Evolutionary conservation across 2,113 vertebrate species (phyloP), one percentile per base, ranked within the genome.

Genomic region (Spermophilus dauricus): DNA sequence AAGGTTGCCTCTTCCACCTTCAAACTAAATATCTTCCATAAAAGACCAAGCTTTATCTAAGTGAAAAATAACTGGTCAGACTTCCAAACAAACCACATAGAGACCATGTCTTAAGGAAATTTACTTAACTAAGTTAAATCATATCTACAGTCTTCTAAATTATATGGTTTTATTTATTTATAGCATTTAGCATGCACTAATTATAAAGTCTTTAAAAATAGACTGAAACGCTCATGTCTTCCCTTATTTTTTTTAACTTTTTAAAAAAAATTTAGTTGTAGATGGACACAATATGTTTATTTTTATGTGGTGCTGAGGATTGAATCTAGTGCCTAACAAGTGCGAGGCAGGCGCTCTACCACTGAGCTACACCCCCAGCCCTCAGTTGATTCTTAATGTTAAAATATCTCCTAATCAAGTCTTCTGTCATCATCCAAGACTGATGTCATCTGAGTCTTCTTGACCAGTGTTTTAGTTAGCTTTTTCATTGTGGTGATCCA

Each of bases 121-220:
- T 85, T 48, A 80, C 30, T 80, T 94, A 84, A 78, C 16, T n/a
- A 63, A 89, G 13, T 42, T 17, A 95, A 93, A 95, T 69, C 39
- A 81, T 75, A 61, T 65, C 42, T 81, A 53, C 14, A 51, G 7
- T 70, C 4, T 53, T 93, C 45, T 86, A 80, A 85, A 91, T 28
- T 88, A 42, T 28, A n/a, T 93, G 51, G 12, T 12, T 89, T 89
- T 91, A 70, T 8, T 70, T n/a, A 86, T 32, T 39, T 30, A 34
- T 4, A 58, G 90, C 51, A 51, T 51, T 91, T 90, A 56, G 8
- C 39, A 75, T 70, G 20, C 1, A 76, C 32, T 76, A 91, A 53
- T 12, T 12, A 45, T 39, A 86, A 83, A 70, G 67, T 26, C 17
- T 45, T 95, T 86, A 48, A 61, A 78, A 70, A 81, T 80, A 81